These are phyloP conservation scores for Perodicticus potto DNA, from an alignment of 2,797 vertebrate species.

Conservation along the genomic window DNA sequence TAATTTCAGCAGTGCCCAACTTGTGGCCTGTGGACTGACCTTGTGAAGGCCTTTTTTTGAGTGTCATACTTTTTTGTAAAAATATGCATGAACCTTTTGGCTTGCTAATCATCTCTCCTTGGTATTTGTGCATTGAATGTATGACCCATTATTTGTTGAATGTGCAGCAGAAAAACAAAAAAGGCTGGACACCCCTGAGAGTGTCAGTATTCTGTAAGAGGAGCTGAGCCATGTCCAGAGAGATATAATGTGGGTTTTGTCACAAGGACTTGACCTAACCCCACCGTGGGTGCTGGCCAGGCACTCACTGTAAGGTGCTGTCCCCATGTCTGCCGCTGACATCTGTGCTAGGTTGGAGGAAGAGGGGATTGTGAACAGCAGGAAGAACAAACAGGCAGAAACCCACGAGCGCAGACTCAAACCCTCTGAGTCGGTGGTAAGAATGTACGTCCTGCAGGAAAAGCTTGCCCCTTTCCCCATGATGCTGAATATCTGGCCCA, in stretches of 20 bases:
- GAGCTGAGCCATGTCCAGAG: not conserved
- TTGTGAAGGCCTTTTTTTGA: too few relatives aligned
- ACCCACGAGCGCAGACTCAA: not conserved
- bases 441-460: not conserved
- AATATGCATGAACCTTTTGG: too few relatives aligned
- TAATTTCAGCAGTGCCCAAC: not conserved
- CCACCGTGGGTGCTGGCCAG: accelerated
- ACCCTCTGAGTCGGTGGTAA: too few relatives aligned
- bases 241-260: not conserved
- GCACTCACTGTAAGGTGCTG: not conserved
- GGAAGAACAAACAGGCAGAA: not conserved
- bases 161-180: too few relatives aligned
- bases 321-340: not conserved
- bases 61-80: too few relatives aligned
- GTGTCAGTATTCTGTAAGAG: not conserved
- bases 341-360: not conserved
- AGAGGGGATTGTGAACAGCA: not conserved
- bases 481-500: too few relatives aligned
- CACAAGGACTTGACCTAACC: not conserved
- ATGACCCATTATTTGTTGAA: too few relatives aligned
- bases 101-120: too few relatives aligned
- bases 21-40: too few relatives aligned
- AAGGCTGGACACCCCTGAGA: too few relatives aligned
- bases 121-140: too few relatives aligned
- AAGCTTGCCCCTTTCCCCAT: accelerated